Conservation (phyloP, 2,113 vertebrate genomes). For the Ammodramus savannarum region DNA sequence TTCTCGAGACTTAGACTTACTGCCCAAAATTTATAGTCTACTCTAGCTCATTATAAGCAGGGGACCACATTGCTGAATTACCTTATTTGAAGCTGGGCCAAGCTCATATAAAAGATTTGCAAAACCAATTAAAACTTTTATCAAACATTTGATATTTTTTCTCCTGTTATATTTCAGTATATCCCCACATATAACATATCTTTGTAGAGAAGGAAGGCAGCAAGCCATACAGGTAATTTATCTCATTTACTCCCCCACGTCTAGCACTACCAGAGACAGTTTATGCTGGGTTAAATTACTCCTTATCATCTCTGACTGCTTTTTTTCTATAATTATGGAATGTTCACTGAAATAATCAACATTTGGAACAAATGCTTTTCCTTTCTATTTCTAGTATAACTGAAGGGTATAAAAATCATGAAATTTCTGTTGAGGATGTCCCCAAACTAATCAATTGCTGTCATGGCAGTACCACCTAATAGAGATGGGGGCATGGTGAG, state of each 20-base stretch:
- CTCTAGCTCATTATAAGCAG: neutral
- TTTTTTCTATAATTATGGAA: neutral
- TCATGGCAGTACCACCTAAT: neutral
- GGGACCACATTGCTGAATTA: neutral
- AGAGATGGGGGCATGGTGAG: neutral
- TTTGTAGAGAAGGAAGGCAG: neutral
- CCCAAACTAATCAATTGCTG: neutral
- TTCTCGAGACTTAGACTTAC: neutral
- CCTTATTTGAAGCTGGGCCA: neutral
- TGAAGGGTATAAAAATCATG: rapidly evolving
- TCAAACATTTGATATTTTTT: neutral
- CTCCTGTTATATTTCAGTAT: neutral
- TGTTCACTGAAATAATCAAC: neutral
- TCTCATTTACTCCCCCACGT: neutral
- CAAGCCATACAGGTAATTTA: neutral
- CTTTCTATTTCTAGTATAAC: neutral
- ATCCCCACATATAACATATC: neutral
- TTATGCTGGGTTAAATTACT: neutral
- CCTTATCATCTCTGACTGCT: neutral
- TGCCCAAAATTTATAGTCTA: neutral
- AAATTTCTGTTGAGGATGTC: neutral
- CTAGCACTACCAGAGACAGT: neutral
- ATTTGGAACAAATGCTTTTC: neutral
- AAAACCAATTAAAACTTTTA: slow-evolving; percentile 31
- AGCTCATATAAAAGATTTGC: neutral